These are phyloP conservation scores for Oplegnathus fasciatus DNA, from an alignment of 2,113 vertebrate genomes.

Conservation along the genomic window DNA sequence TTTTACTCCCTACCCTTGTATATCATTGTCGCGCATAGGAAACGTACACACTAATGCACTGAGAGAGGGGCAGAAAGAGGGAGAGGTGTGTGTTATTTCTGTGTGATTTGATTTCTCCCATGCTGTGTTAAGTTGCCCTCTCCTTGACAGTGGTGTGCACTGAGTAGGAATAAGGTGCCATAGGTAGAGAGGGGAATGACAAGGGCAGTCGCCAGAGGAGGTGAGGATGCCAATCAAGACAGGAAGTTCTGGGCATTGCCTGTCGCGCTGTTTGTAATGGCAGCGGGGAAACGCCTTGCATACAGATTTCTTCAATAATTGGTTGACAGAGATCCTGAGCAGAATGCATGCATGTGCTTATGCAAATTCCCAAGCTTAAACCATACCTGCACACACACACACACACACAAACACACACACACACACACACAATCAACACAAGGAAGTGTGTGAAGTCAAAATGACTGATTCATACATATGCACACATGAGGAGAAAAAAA, in stretches of 20 bases:
- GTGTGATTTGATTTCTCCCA: constrained; percentile 59
- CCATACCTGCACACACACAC: constrained; percentile 39
- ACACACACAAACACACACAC: neutral
- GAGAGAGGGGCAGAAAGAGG: constrained; percentile 18
- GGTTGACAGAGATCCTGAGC: constrained; percentile 65
- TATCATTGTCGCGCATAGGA: constrained; percentile 60
- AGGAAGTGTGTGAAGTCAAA: constrained; percentile 24
- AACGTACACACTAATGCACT: constrained; percentile 31
- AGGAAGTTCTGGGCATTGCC: constrained; percentile 49
- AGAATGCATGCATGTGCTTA: constrained; percentile 68
- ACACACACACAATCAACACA: constrained; percentile 27
- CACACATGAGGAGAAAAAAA: constrained; percentile 13
- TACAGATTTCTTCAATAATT: constrained; percentile 73
- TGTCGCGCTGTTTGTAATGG: constrained; percentile 57
- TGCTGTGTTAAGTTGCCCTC: constrained; percentile 48
- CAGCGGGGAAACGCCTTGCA: constrained; percentile 38
- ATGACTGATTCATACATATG: constrained; percentile 42
- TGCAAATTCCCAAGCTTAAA: constrained; percentile 55
- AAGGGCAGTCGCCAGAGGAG: constrained; percentile 54
- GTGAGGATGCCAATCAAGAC: constrained; percentile 70
- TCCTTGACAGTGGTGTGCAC: constrained; percentile 46
- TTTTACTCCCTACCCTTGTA: constrained; percentile 63
- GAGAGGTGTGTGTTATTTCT: constrained; percentile 54
- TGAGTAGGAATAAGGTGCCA: constrained; percentile 25
- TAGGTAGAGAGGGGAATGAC: constrained; percentile 55